These are phyloP conservation scores for Cephalopholis sonnerati DNA, from an alignment of 2,113 vertebrate species.

Conservation along the genomic window DNA sequence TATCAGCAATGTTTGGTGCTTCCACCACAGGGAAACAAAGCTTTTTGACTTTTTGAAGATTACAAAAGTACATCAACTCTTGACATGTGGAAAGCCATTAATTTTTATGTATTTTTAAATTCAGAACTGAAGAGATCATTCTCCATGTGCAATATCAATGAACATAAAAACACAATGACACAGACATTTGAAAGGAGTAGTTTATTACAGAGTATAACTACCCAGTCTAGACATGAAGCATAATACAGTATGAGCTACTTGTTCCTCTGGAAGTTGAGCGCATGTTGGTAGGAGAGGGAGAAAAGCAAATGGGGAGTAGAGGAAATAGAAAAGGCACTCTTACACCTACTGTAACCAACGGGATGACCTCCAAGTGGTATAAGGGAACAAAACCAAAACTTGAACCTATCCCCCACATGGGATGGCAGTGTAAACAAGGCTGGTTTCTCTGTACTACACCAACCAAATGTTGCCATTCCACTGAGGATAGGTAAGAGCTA, in stretches of 20 bases:
- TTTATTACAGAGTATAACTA: slow-evolving; percentile 82
- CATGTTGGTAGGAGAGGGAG: slow-evolving; percentile 40
- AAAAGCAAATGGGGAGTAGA: slow-evolving; percentile 55
- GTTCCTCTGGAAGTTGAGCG: slow-evolving; percentile 66
- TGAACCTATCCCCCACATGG: slow-evolving; percentile 34
- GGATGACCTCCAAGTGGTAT: slow-evolving; percentile 62
- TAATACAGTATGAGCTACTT: slow-evolving; percentile 72
- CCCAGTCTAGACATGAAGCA: slow-evolving; percentile 69
- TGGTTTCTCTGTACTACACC: slow-evolving; percentile 99
- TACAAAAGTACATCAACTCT: neutral
- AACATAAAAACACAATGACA: neutral
- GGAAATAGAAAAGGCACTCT: slow-evolving; percentile 89
- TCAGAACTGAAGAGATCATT: neutral
- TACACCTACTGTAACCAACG: slow-evolving; percentile 84
- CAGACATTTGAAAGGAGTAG: slow-evolving; percentile 49
- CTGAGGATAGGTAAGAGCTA: slow-evolving; percentile 58
- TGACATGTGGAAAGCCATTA: no score
- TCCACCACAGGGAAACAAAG: no score
- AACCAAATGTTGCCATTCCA: slow-evolving; percentile 86
- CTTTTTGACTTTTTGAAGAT: no score
- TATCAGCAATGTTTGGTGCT: neutral
- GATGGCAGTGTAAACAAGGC: slow-evolving; percentile 91
- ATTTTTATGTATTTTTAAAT: no score
- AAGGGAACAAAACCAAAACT: slow-evolving; percentile 51
- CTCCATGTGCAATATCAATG: neutral